A percentile compares a stretch with the other conserved stretches of the same genome.
Evolutionary conservation across 2,113 vertebrate genomes (phyloP).

Genomic region (Burhinus bistriatus): DNA sequence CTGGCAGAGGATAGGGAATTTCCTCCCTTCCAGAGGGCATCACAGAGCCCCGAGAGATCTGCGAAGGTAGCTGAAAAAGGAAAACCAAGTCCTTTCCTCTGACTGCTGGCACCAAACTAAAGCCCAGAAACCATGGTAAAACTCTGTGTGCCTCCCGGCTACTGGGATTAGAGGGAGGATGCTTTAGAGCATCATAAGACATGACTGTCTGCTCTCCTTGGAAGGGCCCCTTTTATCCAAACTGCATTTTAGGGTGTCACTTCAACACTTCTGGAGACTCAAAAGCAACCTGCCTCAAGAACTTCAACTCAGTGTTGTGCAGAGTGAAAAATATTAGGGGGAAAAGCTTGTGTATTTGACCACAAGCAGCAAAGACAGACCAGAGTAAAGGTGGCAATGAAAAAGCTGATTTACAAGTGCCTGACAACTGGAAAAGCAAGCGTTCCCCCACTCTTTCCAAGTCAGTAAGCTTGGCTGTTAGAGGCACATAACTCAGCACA

Average conservation of each 20-base stretch:
- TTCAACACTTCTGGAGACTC: not conserved
- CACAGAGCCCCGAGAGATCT: not conserved
- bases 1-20: not conserved
- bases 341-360: not conserved
- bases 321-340: too few species aligned
- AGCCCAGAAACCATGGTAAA: not conserved
- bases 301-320: not conserved
- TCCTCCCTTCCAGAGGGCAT: not conserved
- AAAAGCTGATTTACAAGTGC: not conserved
- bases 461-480: not conserved
- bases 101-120: not conserved
- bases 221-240: not conserved
- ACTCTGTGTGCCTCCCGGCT: not conserved
- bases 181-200: accelerated
- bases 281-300: not conserved
- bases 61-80: not conserved
- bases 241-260: not conserved
- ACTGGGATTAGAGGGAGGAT: not conserved
- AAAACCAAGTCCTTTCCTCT: not conserved
- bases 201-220: accelerated
- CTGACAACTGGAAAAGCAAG: not conserved
- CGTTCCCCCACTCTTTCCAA: not conserved
- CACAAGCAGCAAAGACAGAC: not conserved
- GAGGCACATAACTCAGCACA: not conserved
- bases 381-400: not conserved